Evolutionary conservation across 53 echinoderm and acorn worm species (phyloP).

Genomic region (Hippasteria phrygiana): DNA sequence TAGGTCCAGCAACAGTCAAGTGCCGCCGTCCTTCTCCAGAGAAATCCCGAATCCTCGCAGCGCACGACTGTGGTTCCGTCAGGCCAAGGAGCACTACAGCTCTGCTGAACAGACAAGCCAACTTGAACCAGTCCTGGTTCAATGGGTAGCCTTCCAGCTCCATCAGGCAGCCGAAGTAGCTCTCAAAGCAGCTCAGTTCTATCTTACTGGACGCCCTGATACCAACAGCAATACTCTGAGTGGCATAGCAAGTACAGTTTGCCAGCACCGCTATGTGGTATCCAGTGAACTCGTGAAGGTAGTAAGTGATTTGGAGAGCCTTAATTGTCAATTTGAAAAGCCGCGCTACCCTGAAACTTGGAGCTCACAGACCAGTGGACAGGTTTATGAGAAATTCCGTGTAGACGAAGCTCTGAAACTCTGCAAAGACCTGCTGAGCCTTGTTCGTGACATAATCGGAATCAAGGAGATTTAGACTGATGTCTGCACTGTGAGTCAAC

Average conservation of each 20-base stretch:
- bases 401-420: slow-evolving; percentile 6
- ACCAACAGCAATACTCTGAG: background rate
- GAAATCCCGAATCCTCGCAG: slow-evolving; percentile 53
- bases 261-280: background rate
- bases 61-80: slow-evolving; percentile 69
- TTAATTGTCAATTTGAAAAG: slow-evolving; percentile 37
- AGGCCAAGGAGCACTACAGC: slow-evolving; percentile 52
- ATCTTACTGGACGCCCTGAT: slow-evolving; percentile 41
- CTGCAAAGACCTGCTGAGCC: slow-evolving; percentile 30
- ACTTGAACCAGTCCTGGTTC: background rate
- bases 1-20: background rate
- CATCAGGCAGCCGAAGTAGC: slow-evolving; percentile 72
- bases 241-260: slow-evolving; percentile 21
- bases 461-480: slow-evolving; percentile 23
- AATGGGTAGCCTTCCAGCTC: slow-evolving; percentile 50
- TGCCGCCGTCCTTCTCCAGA: slow-evolving; percentile 34
- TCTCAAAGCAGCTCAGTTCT: slow-evolving; percentile 69
- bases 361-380: slow-evolving; percentile 2
- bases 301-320: slow-evolving; percentile 1
- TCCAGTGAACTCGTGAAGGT: background rate
- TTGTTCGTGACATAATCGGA: slow-evolving; percentile 58
- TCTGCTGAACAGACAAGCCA: slow-evolving; percentile 40
- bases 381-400: slow-evolving; percentile 11
- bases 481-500: too few relatives aligned
- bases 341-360: slow-evolving; percentile 55